These are phyloP conservation scores for Microtus richardsoni DNA, from an alignment of 2,113 vertebrate species.

Conservation along the genomic window DNA sequence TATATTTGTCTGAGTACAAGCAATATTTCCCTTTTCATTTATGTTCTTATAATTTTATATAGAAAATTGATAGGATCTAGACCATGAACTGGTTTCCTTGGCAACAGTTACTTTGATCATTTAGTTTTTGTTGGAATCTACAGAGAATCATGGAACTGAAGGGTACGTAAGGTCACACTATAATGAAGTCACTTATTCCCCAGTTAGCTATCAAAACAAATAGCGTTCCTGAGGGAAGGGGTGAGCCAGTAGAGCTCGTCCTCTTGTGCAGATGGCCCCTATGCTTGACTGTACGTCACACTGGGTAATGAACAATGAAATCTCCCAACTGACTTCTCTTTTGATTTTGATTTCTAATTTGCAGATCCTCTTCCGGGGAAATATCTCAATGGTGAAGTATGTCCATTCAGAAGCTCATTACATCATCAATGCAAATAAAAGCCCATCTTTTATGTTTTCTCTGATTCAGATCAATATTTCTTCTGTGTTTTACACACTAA, in stretches of 20 bases:
- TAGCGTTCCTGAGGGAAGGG: not conserved
- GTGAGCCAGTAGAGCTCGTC: not conserved
- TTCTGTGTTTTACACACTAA: not conserved
- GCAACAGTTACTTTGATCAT: conserved; percentile 38
- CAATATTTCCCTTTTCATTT: not conserved
- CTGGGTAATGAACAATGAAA: not conserved
- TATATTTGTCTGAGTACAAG: not conserved
- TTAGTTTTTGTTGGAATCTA: conserved; percentile 32
- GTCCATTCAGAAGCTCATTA: not conserved
- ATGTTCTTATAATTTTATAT: conserved; percentile 30
- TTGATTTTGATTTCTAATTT: not conserved
- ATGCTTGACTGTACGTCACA: not conserved
- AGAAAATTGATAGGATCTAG: conserved; percentile 33
- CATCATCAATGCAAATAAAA: not conserved
- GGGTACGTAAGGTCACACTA: not conserved
- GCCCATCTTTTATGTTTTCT: not conserved
- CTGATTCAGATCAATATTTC: not conserved
- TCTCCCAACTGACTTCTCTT: not conserved
- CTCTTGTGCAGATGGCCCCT: not conserved
- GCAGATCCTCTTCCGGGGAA: not conserved
- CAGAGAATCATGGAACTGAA: not conserved
- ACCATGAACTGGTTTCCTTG: conserved; percentile 39
- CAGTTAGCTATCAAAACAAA: not conserved
- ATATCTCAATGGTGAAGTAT: not conserved
- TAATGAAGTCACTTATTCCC: not conserved